A percentile compares a stretch with the other conserved stretches of the same genome.
phyloP scores from a whole-genome alignment of 2,797 vertebrate genomes.

The Spatula clypeata region DNA sequence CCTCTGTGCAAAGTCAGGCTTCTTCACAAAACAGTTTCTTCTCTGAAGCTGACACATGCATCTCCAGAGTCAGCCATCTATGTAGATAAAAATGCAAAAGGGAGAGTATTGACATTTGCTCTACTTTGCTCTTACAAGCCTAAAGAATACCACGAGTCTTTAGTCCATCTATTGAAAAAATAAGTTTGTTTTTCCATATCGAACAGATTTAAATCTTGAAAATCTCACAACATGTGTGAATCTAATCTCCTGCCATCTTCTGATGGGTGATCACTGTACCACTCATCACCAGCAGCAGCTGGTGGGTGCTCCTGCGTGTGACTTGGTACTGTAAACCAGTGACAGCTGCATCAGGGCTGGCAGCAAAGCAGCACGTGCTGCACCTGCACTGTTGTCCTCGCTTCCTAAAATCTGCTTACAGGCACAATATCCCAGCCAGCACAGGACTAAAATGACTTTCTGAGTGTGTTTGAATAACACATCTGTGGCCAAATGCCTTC shows the following conservation, averaged over 20 bases:
- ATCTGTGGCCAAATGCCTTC: fast-evolving
- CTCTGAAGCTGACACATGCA: not conserved
- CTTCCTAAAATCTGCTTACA: not conserved
- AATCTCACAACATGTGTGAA: not conserved
- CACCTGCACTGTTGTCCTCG: fast-evolving
- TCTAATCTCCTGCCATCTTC: not conserved
- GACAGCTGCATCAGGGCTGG: not conserved
- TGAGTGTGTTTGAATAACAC: not conserved
- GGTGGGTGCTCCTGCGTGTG: not conserved
- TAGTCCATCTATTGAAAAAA: not conserved
- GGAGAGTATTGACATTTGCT: not conserved
- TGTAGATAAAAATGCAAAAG: not conserved
- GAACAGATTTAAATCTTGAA: not conserved
- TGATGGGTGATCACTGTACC: not conserved
- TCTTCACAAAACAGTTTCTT: not conserved
- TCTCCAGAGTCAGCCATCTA: not conserved
- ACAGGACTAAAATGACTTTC: fast-evolving
- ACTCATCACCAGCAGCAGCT: not conserved
- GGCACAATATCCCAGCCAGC: not conserved
- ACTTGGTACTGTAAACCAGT: fast-evolving
- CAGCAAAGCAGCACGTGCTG: not conserved
- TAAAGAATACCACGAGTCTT: not conserved
- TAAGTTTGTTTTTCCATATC: not conserved
- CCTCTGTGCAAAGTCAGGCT: not conserved
- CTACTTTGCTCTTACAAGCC: not conserved